phyloP scores from a whole-genome alignment of 2,888 invertebrate species.

The Polia nebulosa region DNA sequence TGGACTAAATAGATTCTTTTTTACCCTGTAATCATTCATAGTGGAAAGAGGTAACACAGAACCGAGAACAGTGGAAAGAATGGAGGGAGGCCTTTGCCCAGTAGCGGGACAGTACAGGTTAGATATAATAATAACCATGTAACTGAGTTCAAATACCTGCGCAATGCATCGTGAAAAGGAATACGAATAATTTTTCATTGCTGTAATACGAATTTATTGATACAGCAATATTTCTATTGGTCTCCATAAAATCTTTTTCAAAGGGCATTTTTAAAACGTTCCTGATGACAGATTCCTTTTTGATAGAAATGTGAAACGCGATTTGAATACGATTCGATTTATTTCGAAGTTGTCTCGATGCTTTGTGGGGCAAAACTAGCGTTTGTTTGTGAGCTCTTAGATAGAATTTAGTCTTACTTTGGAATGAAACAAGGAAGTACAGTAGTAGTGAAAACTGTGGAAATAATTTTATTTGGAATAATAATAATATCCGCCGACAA shows the following conservation, averaged over 20 bases:
- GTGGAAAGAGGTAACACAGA: too few species aligned
- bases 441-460: too few species aligned
- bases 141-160: slow-evolving; percentile 13
- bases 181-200: slow-evolving; percentile 43
- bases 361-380: slow-evolving; percentile 43
- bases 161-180: slow-evolving; percentile 11
- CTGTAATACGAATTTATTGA: slow-evolving; percentile 31
- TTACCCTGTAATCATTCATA: too few species aligned
- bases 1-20: too few species aligned
- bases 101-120: too few species aligned
- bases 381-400: slow-evolving; percentile 43
- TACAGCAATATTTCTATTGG: slow-evolving; percentile 27
- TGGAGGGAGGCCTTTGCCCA: too few species aligned
- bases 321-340: slow-evolving; percentile 58
- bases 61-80: too few species aligned
- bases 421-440: background rate
- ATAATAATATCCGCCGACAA: too few species aligned
- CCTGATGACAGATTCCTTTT: slow-evolving; percentile 57
- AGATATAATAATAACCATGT: too few species aligned
- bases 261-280: slow-evolving; percentile 52
- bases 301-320: slow-evolving; percentile 55
- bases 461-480: too few species aligned
- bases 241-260: slow-evolving; percentile 38
- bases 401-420: slow-evolving; percentile 16
- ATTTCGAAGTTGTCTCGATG: slow-evolving; percentile 45